Evolutionary conservation across 2,113 vertebrate species (phyloP).

Genomic region (Psittacara wagleri): DNA sequence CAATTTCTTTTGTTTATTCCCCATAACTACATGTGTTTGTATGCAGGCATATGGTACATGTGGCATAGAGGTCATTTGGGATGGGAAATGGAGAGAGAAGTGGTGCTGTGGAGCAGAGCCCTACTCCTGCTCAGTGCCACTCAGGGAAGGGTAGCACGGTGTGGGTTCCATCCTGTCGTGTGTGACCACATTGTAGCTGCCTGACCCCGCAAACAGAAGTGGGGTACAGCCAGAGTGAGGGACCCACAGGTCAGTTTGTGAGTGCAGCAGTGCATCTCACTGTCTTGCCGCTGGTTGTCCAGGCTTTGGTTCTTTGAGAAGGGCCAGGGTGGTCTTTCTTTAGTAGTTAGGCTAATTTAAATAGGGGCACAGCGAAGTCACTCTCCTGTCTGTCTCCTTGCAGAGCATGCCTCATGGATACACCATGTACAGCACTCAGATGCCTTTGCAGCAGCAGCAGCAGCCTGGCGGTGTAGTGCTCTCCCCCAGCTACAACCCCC

Average conservation of each 20-base stretch:
- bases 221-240: not conserved
- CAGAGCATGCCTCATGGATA: constrained; percentile 75
- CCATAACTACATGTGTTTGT: not conserved
- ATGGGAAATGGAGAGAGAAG: not conserved
- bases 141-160: accelerated
- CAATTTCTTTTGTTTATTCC: not conserved
- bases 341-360: not conserved
- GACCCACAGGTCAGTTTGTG: accelerated
- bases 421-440: constrained; percentile 69
- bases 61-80: not conserved
- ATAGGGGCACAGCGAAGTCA: accelerated
- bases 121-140: not conserved
- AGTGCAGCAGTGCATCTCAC: not conserved
- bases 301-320: not conserved
- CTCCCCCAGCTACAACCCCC: constrained; percentile 70
- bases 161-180: not conserved
- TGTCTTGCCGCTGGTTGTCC: accelerated
- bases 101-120: not conserved
- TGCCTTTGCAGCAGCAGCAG: constrained; percentile 69
- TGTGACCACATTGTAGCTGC: not conserved
- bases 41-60: not conserved
- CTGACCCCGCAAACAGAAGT: not conserved
- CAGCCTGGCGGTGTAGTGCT: constrained; percentile 54
- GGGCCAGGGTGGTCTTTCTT: not conserved
- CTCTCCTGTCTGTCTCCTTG: not conserved